Conservation (phyloP, 2,888 invertebrate genomes). For the Diarsia brunnea region DNA sequence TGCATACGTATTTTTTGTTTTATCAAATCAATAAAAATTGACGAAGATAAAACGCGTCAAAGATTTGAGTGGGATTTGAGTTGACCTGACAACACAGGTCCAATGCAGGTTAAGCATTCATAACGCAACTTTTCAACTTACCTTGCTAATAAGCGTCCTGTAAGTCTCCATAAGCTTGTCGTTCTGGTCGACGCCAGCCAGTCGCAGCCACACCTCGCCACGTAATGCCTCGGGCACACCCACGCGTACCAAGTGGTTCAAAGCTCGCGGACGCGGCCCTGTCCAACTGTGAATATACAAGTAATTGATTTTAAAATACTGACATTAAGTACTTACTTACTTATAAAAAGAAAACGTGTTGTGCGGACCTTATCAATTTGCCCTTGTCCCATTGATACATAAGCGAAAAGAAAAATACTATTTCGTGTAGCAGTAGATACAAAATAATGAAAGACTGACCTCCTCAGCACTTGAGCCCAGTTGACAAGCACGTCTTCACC, state of each 20-base stretch:
- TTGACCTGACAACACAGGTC: not conserved
- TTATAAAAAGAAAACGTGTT: too few relatives aligned
- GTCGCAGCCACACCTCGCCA: conserved; percentile 99
- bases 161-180: conserved; percentile 97
- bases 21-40: too few relatives aligned
- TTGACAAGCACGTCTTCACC: conserved; percentile 97
- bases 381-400: too few relatives aligned
- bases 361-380: too few relatives aligned
- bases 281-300: conserved; percentile 84
- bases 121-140: conserved; percentile 71
- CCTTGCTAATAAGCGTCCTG: conserved; percentile 97
- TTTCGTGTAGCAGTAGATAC: too few relatives aligned
- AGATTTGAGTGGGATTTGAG: too few relatives aligned
- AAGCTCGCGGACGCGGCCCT: conserved; percentile 95
- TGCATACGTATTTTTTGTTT: too few relatives aligned
- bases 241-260: conserved; percentile 94
- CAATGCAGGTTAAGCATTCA: not conserved
- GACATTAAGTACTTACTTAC: too few relatives aligned
- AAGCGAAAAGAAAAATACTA: too few relatives aligned
- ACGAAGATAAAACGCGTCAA: too few relatives aligned
- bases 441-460: conserved; percentile 67
- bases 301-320: too few relatives aligned
- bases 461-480: conserved; percentile 97
- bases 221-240: conserved; percentile 99
- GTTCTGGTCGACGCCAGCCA: conserved; percentile 96